Conservation (phyloP, 2,113 vertebrate genomes). For the Salvelinus fontinalis region DNA sequence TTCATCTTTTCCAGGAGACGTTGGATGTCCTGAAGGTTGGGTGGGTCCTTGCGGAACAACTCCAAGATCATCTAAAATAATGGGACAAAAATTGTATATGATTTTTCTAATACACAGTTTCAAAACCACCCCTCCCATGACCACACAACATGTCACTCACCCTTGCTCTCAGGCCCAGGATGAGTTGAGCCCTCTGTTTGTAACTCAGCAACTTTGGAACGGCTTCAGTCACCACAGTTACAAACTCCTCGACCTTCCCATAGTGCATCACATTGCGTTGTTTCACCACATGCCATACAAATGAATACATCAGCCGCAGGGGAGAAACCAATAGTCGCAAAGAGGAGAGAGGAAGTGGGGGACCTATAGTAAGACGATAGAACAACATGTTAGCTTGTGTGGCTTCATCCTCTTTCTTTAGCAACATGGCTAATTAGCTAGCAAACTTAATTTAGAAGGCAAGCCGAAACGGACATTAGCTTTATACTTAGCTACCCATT, state of each 20-base stretch:
- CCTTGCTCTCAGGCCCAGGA: slow-evolving; percentile 75
- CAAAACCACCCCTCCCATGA: too few species aligned
- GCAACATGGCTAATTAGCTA: too few species aligned
- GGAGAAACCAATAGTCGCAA: slow-evolving; percentile 59
- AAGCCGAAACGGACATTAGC: too few species aligned
- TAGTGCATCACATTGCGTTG: slow-evolving; percentile 62
- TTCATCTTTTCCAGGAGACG: slow-evolving; percentile 2
- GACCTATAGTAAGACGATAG: slow-evolving; percentile 2
- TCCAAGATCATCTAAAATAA: slow-evolving; percentile 6
- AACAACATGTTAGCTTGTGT: too few species aligned
- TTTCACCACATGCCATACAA: slow-evolving; percentile 63
- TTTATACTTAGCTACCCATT: too few species aligned
- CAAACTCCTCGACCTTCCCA: slow-evolving; percentile 70
- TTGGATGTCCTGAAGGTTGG: background rate
- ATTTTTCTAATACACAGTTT: too few species aligned
- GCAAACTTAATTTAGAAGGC: too few species aligned
- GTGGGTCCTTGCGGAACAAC: slow-evolving; percentile 1
- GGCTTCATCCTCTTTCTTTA: too few species aligned
- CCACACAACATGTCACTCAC: slow-evolving; percentile 49
- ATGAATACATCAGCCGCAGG: slow-evolving; percentile 66
- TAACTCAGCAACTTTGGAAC: slow-evolving; percentile 72
- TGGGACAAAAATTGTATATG: background rate
- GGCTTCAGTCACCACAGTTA: slow-evolving; percentile 56
- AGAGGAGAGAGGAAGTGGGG: slow-evolving; percentile 45
- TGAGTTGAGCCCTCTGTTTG: slow-evolving; percentile 70